Percentiles rank a stretch among this genome's conserved stretches.
phyloP scores from a whole-genome alignment of 2,888 invertebrate species.

The Shargacucullia verbasci region DNA sequence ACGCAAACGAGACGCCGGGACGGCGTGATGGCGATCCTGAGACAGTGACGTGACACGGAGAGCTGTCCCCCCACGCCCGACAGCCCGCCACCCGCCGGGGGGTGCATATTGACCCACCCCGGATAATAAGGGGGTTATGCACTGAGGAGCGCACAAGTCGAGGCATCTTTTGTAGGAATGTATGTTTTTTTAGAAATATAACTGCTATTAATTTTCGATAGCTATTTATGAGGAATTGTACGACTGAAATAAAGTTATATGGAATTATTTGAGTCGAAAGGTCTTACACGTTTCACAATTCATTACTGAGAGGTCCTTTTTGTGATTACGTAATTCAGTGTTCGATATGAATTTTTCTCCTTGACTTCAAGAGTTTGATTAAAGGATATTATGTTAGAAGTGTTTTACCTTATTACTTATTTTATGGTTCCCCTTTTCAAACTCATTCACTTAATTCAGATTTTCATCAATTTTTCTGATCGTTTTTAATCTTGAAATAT shows the following conservation, averaged over 20 bases:
- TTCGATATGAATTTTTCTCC: conserved; percentile 26
- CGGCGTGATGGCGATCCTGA: conserved; percentile 81
- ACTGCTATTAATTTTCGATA: conserved; percentile 48
- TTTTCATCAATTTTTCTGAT: neutral
- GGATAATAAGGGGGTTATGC: conserved; percentile 84
- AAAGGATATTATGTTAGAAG: conserved; percentile 38
- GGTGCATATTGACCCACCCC: conserved; percentile 76
- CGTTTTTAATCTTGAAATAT: too few relatives aligned
- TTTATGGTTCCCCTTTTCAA: conserved; percentile 24
- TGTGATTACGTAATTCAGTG: conserved; percentile 27
- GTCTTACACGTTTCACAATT: conserved; percentile 5
- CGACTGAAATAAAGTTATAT: conserved; percentile 5
- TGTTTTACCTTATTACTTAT: conserved; percentile 40
- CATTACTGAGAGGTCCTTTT: conserved; percentile 23
- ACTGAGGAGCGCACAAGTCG: conserved; percentile 73
- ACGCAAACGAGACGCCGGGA: conserved; percentile 83
- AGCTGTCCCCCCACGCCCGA: conserved; percentile 58
- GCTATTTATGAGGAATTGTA: conserved; percentile 18
- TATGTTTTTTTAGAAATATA: conserved; percentile 68
- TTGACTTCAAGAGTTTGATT: conserved; percentile 42
- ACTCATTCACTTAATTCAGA: conserved; percentile 20
- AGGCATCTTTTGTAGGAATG: conserved; percentile 78
- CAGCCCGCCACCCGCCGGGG: conserved; percentile 53
- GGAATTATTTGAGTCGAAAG: conserved; percentile 17
- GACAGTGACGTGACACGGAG: conserved; percentile 86